Evolutionary conservation across 2,113 vertebrate genomes (phyloP).

Genomic region (Taxidea taxus): DNA sequence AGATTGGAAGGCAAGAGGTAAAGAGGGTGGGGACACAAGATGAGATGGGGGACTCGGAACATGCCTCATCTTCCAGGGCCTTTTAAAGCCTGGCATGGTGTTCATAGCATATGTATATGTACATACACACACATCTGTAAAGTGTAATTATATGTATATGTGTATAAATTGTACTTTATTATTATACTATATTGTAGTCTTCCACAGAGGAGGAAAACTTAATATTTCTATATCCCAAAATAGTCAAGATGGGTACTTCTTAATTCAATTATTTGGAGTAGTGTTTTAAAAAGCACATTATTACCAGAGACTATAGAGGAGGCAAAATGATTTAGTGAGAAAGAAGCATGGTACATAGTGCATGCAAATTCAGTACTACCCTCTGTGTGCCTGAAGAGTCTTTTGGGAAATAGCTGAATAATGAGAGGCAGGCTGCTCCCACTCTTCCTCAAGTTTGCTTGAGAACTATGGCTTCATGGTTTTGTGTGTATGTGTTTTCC

Average conservation of each 20-base stretch:
- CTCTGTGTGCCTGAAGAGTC: neutral
- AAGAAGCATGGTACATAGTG: neutral
- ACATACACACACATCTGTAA: neutral
- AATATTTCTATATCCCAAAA: neutral
- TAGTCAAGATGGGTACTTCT: neutral
- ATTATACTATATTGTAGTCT: neutral
- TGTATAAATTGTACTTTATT: neutral
- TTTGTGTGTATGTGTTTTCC: neutral
- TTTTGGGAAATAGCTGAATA: neutral
- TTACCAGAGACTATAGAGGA: neutral
- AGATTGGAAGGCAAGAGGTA: neutral
- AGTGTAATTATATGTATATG: neutral
- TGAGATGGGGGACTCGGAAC: neutral
- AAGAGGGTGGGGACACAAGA: neutral
- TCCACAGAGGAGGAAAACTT: neutral
- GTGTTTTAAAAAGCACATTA: neutral
- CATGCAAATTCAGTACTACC: neutral
- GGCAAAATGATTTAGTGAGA: neutral
- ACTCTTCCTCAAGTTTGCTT: neutral
- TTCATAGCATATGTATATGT: neutral
- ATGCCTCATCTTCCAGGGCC: neutral
- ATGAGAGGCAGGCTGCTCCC: neutral
- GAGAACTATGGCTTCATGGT: neutral
- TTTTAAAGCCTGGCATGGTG: neutral
- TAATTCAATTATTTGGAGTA: neutral